Evolutionary conservation across 2,113 vertebrate species (phyloP), one percentile per base, ranked within the genome.

Genomic region (Rhagologus leucostigma): DNA sequence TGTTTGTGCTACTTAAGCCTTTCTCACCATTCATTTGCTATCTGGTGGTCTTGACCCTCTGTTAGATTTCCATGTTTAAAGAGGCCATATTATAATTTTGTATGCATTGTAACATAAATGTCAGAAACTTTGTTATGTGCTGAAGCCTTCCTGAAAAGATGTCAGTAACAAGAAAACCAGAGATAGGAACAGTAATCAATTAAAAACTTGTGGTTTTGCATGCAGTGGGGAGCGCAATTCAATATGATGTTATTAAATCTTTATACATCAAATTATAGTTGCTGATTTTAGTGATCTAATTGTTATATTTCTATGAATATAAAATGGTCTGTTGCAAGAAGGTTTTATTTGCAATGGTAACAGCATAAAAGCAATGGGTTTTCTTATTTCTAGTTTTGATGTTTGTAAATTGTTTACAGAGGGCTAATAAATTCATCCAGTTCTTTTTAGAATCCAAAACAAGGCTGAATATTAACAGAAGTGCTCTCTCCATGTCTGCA

Each of bases 251-350:
- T 87, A 92, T 69, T 89, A 91, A 80, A 29, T 73, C 92, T 78
- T 47, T 22, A 79, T 89, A 82, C 41, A 84, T 90, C 65, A 84
- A 97, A 86, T 63, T 46, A 62, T 79, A 71, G 13, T 84, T 95
- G 23, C 26, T 93, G 53, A 63, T 63, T 93, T 87, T 67, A 70
- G 63, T 84, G 74, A 86, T 53, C 17, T 84, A 65, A 79, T 75
- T 42, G 30, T 52, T 90, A 7, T 64, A 87, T 94, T 94, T 94
- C 46, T 70, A 44, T 94, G 49, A 96, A 84, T 76, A 70, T 89
- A 77, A 62, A 69, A 57, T 67, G 19, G 8, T 71, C 77, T 76
- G 5, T 67, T 91, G n/a, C 35, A 67, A 33, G 16, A 14, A 81
- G 53, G 18, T 62, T 84, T 89, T 56, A 74, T 74, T 79, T 82